These are phyloP conservation scores for Scopus umbretta DNA, from an alignment of 2,113 vertebrate genomes.

Conservation along the genomic window DNA sequence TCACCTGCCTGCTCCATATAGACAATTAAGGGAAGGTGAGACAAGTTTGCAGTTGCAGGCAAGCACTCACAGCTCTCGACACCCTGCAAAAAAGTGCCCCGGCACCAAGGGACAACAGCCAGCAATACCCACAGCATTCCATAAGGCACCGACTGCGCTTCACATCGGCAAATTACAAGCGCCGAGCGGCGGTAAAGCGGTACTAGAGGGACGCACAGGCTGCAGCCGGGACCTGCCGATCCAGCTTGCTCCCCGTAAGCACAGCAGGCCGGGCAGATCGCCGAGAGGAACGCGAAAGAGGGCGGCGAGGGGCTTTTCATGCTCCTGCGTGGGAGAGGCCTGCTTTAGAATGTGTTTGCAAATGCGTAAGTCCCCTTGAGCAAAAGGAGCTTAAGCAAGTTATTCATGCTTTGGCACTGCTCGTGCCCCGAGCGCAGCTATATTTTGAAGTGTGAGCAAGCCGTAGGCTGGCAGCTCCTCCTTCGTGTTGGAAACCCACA, in stretches of 20 bases:
- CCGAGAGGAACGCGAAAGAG: background rate
- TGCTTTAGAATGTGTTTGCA: background rate
- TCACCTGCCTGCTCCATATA: background rate
- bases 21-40: too few relatives aligned
- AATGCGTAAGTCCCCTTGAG: background rate
- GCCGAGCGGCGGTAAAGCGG: fast-evolving
- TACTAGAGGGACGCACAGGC: background rate
- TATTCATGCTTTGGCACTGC: background rate
- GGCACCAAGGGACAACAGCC: background rate
- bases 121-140: fast-evolving
- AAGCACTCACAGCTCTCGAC: background rate
- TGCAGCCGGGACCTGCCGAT: background rate
- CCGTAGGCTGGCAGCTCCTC: background rate
- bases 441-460: fast-evolving
- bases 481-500: background rate
- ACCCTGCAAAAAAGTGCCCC: fast-evolving
- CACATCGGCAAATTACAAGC: background rate
- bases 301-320: background rate
- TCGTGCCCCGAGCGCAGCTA: fast-evolving
- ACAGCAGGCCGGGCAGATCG: background rate
- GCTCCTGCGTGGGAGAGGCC: background rate
- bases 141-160: fast-evolving
- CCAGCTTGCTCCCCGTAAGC: background rate
- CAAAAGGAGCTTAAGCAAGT: background rate
- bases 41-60: background rate